phyloP scores from a whole-genome alignment of 2,113 vertebrate genomes.

The Oryctolagus cuniculus region DNA sequence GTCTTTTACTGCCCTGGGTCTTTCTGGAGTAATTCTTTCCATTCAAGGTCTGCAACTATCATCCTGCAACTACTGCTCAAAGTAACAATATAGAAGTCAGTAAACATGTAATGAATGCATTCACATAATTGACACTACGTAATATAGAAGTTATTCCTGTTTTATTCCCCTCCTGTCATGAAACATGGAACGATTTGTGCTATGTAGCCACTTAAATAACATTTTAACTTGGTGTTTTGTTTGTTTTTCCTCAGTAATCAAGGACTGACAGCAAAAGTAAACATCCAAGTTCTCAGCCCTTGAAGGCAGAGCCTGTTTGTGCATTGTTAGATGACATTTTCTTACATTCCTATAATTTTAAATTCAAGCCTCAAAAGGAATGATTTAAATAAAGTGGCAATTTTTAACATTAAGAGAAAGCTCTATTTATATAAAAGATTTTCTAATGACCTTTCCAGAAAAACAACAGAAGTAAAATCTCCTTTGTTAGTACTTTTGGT shows the following conservation, averaged over 20 bases:
- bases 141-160: background rate
- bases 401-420: constrained; percentile 30
- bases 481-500: constrained; percentile 20
- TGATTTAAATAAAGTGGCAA: background rate
- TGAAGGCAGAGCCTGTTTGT: background rate
- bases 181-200: background rate
- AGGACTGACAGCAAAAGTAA: background rate
- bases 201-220: constrained; percentile 7
- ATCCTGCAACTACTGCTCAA: background rate
- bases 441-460: background rate
- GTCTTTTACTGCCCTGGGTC: background rate
- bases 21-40: background rate
- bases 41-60: background rate
- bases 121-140: background rate
- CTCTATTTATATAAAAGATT: background rate
- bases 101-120: background rate
- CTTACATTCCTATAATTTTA: background rate
- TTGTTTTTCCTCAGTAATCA: background rate
- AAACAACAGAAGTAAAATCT: background rate
- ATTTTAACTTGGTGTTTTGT: background rate
- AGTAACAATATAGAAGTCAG: background rate
- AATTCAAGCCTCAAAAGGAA: constrained; percentile 1
- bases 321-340: background rate
- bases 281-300: background rate
- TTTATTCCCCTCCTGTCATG: background rate